Evolutionary conservation across 2,797 vertebrate species (phyloP), one percentile per base, ranked within the genome.

Genomic region (Acanthopagrus latus): DNA sequence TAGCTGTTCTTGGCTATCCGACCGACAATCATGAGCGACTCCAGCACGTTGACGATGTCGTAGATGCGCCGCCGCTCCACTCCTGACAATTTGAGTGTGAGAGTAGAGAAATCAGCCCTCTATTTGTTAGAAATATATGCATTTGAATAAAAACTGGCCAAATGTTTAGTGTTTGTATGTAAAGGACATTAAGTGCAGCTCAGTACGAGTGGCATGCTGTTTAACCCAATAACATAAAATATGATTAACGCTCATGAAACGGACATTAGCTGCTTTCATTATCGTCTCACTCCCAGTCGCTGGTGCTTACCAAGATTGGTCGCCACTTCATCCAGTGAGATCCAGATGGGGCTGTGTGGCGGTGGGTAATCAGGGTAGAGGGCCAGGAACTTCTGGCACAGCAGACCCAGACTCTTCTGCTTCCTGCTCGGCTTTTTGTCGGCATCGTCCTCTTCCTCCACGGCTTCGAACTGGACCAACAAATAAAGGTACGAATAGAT

Each of bases 31-130:
- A 94, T 95, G 77, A 99, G 76, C 0, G 97, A 98, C 92, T 99
- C 97, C 84, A 99, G 90, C 76, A 99, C 97, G 0, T 99, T 99
- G 41, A 99, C 96, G 0, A 99, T 98, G 90, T 99, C 98, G 0
- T 99, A 99, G 91, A 99, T 99, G 0, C 98, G 96, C 58, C 98
- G 95, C 10, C 98, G 95, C 76, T 97, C 97, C 78, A 99, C 97
- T 7, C 97, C 98, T 99, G 87, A 7, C 2, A 6, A 12, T 38
- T 54, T 38, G 5, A 46, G 7, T 5, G 9, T 0, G 1, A 57
- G 41, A 43, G 9, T 0, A n/a, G 17, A 69, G 6, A 41, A 41
- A 47, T 63, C 0, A 52, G 3, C 12, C 0, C 0, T 8, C 21
- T 1, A 5, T 9, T 46, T 7, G 47, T 5, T 4, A n/a, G n/a